These are phyloP conservation scores for Peromyscus melanophrys DNA, from an alignment of 2,797 vertebrate species.

Conservation along the genomic window DNA sequence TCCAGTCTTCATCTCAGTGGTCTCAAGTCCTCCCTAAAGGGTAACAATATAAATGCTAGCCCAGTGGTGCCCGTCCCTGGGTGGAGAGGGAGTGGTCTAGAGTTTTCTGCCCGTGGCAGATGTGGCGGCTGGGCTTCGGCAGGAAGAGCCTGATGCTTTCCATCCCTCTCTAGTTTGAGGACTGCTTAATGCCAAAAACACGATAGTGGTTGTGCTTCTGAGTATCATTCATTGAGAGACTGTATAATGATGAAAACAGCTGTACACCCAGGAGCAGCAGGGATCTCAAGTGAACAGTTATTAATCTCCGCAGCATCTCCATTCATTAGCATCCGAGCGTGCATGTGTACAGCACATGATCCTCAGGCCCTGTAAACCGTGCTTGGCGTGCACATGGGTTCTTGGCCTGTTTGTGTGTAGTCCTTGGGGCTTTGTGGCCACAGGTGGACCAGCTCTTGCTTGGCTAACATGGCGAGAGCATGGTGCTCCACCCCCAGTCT, in stretches of 20 bases:
- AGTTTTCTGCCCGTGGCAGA: background rate
- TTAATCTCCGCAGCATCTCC: slow-evolving; percentile 16
- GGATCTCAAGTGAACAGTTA: slow-evolving; percentile 52
- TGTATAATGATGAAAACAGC: background rate
- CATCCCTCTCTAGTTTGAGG: background rate
- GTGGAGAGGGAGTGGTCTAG: background rate
- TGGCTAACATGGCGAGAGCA: background rate
- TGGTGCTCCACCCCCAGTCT: background rate
- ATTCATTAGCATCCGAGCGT: background rate
- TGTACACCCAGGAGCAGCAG: background rate
- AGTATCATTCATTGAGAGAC: slow-evolving; percentile 44
- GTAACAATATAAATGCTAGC: background rate
- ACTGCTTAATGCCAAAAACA: slow-evolving; percentile 20
- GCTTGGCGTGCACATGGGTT: background rate
- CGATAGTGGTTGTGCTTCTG: background rate
- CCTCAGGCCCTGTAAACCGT: accelerated
- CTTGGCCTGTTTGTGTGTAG: background rate
- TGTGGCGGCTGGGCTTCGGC: background rate
- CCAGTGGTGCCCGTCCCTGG: background rate
- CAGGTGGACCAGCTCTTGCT: background rate
- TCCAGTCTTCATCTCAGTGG: background rate
- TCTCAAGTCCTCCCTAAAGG: background rate
- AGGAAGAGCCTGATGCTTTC: background rate
- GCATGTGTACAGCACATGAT: background rate
- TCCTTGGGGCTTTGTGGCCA: background rate